phyloP scores from a whole-genome alignment of 2,797 vertebrate genomes.

The Phrynocephalus forsythii region DNA sequence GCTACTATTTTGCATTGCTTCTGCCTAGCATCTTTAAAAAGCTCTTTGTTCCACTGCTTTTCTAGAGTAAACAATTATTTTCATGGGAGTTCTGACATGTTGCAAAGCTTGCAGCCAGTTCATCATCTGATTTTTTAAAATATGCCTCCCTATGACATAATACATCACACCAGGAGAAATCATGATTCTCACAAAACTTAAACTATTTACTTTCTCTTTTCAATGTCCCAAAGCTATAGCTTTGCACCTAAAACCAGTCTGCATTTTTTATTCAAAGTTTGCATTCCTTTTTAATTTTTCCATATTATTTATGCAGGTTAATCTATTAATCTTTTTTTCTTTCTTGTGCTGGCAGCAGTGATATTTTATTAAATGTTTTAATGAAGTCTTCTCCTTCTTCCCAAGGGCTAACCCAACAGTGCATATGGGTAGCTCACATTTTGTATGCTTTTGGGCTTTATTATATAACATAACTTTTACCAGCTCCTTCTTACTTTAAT shows the following conservation, averaged over 20 bases:
- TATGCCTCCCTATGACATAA: neutral
- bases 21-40: neutral
- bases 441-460: constrained; percentile 30
- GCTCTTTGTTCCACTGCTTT: neutral
- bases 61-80: neutral
- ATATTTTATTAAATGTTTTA: constrained; percentile 2
- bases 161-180: neutral
- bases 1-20: neutral
- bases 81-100: neutral
- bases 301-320: constrained; percentile 3
- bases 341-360: neutral
- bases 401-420: constrained; percentile 12
- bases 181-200: neutral
- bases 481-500: constrained; percentile 54
- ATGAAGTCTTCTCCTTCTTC: constrained; percentile 1
- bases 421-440: constrained; percentile 44
- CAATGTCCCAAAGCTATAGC: neutral
- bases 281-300: neutral
- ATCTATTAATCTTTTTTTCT: neutral
- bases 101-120: neutral
- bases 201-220: neutral
- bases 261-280: neutral
- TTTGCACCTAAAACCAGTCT: neutral
- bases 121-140: constrained; percentile 7
- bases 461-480: constrained; percentile 53